Conservation (phyloP, 2,113 vertebrate species). For the Chamaea fasciata region DNA sequence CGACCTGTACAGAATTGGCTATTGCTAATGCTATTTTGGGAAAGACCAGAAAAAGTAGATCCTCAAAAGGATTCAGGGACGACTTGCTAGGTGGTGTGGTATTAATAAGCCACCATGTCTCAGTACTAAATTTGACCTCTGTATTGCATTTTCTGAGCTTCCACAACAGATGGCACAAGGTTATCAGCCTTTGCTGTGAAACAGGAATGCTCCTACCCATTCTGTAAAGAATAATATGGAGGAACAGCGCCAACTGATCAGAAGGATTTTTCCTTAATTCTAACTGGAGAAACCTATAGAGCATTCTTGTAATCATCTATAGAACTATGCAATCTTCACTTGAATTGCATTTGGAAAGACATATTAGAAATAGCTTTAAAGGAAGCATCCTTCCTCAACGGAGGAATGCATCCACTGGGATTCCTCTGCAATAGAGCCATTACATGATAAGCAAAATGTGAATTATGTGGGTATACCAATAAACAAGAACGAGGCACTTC, state of each 20-base stretch:
- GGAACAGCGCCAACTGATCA: background rate
- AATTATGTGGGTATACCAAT: background rate
- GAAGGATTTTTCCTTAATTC: background rate
- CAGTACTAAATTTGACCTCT: background rate
- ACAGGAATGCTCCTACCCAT: background rate
- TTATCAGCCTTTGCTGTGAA: background rate
- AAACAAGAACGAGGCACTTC: background rate
- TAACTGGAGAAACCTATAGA: background rate
- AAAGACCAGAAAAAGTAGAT: background rate
- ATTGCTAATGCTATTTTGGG: background rate
- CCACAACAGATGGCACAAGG: background rate
- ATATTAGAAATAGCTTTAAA: background rate
- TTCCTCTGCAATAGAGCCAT: background rate
- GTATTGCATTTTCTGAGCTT: background rate
- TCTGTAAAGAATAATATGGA: background rate
- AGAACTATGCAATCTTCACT: background rate
- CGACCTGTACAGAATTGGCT: background rate
- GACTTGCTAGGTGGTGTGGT: background rate
- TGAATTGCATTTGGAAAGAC: background rate
- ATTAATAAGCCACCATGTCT: background rate
- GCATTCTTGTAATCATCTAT: accelerated
- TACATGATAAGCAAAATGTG: background rate
- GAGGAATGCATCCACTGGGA: background rate
- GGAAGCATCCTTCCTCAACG: background rate
- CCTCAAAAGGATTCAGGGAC: background rate